Base-by-base conservation (phyloP, 1,140 invertebrate species). In the Stegodyphus dumicola region DNA sequence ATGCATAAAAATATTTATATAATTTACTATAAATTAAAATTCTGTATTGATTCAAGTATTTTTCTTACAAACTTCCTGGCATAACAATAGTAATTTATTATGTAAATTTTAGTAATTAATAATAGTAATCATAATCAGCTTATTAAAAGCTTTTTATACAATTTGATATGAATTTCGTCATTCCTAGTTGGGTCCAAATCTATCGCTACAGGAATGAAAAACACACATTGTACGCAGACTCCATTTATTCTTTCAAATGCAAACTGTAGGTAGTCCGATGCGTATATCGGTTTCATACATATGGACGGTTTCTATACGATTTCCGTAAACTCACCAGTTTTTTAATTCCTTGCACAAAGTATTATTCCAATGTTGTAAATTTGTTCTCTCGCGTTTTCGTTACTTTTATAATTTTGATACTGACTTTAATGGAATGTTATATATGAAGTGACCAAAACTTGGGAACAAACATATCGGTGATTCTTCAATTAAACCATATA, bases 391-490 rank as follows among this genome's bases (percentile, higher is more conserved):
- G 56, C 64, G 48, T 18, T 81, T 80, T 81, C 70, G 69, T 81
- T 81, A 81, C 79, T 81, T 81, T 81, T 81, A 81, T 81, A 81
- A 74, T 74, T 81, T 81, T 81, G 79, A 81, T 81, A 81, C 79
- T 81, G 33, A 81, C 70, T 71, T 80, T 33, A 53, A 54, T 81
- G 48, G 64, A 11, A 65, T 18, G 11, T 81, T 65, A 51, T 6
- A 64, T 73, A 81, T 7, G n/a, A 17, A 67, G 70, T 49, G 70
- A 60, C 70, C 56, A 74, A 81, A 60, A n/a, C 33, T 73, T 74
- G 79, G 79, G 79, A 81, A 65, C 79, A 81, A 81, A 60, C 56
- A 60, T 33, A 33, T 33, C 33, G 33, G 33, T 33, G 33, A 33
- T 33, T 33, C 33, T 33, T 33, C 33, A 3, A 33, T 33, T 33